Evolutionary conservation across 2,888 invertebrate genomes (phyloP).

Genomic region (Exocentrus adspersus): DNA sequence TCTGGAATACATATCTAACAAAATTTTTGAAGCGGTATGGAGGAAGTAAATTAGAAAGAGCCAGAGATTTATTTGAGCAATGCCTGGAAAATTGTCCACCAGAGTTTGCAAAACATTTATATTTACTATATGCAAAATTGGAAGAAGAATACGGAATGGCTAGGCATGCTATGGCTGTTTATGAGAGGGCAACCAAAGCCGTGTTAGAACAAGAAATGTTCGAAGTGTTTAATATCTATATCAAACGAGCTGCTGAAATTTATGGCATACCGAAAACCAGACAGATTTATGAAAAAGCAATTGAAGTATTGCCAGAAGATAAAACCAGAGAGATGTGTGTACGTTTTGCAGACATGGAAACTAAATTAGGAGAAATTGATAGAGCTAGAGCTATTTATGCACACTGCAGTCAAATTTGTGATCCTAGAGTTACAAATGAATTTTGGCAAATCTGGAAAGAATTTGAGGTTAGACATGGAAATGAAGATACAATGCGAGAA

Average conservation of each 20-base stretch:
- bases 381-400: constrained; percentile 96
- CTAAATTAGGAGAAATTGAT: constrained; percentile 97
- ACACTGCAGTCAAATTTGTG: constrained; percentile 98
- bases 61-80: constrained; percentile 98
- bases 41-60: constrained; percentile 93
- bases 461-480: constrained; percentile 98
- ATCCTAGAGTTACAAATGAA: constrained; percentile 93
- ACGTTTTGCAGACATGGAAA: constrained; percentile 97
- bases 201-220: constrained; percentile 95
- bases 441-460: constrained; percentile 99
- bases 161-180: constrained; percentile 98
- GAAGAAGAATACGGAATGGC: constrained; percentile 99
- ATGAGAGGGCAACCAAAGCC: constrained; percentile 92
- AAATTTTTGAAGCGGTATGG: constrained; percentile 97
- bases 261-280: constrained; percentile 97
- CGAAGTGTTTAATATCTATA: constrained; percentile 98
- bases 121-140: constrained; percentile 94
- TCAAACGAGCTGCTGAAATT: constrained; percentile 97
- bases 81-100: constrained; percentile 96
- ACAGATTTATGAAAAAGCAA: constrained; percentile 97
- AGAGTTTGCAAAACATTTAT: constrained; percentile 95
- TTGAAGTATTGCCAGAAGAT: constrained; percentile 90
- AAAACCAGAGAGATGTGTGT: constrained; percentile 96
- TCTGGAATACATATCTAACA: constrained; percentile 98
- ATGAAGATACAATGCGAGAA: constrained; percentile 99